A percentile compares a stretch with the other conserved stretches of the same genome.
phyloP scores from a whole-genome alignment of 2,797 vertebrate species.

The Eleutherodactylus coqui region DNA sequence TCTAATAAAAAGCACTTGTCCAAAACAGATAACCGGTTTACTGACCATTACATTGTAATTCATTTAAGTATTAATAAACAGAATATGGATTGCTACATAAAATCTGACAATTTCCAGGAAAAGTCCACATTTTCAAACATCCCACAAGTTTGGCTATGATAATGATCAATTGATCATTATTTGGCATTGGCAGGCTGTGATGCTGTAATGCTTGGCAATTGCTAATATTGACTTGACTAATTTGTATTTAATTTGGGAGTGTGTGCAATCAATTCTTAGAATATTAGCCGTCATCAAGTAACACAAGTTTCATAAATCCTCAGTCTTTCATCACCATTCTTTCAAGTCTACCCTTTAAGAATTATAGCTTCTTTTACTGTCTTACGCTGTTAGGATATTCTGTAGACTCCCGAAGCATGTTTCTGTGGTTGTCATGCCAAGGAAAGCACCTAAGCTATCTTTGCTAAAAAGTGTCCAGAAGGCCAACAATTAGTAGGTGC shows the following conservation, averaged over 20 bases:
- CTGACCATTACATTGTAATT: not conserved
- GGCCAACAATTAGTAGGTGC: not conserved
- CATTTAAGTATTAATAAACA: not conserved
- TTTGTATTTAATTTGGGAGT: not conserved
- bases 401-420: not conserved
- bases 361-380: too few relatives aligned
- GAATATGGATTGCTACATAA: not conserved
- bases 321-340: not conserved
- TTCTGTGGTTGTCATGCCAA: not conserved
- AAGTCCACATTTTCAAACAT: not conserved
- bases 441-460: not conserved
- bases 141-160: not conserved
- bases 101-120: not conserved
- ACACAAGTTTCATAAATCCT: not conserved
- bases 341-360: not conserved
- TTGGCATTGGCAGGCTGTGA: not conserved
- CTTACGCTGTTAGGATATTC: too few relatives aligned
- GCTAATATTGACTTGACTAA: not conserved
- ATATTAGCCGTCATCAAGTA: not conserved
- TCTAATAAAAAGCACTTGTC: not conserved
- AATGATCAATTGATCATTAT: not conserved
- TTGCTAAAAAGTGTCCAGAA: not conserved
- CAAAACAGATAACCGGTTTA: not conserved
- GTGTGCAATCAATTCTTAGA: not conserved
- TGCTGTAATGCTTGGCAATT: slow-evolving; percentile 14